Percentiles rank a stretch among this genome's conserved stretches.
Evolutionary conservation across 2,113 vertebrate species (phyloP).

Genomic region (Apteryx owenii): DNA sequence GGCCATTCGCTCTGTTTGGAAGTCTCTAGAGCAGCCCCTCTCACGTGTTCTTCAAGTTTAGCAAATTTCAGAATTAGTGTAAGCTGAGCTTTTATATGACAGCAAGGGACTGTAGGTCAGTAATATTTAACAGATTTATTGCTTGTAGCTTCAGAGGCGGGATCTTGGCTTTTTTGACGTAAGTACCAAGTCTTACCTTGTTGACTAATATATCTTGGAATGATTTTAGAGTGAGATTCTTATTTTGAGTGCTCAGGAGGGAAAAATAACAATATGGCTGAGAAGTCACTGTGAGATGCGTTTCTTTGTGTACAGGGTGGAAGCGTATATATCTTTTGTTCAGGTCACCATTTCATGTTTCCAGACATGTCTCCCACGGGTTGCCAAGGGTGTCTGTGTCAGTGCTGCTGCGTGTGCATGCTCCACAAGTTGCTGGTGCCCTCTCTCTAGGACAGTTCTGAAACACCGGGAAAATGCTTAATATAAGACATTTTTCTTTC

Average conservation of each 20-base stretch:
- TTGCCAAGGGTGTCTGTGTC: neutral
- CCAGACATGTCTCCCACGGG: neutral
- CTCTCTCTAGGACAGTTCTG: neutral
- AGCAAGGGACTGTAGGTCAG: neutral
- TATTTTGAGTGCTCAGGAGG: neutral
- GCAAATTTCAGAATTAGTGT: conserved; percentile 6
- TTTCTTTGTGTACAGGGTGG: neutral
- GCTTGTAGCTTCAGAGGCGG: neutral
- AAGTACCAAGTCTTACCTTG: neutral
- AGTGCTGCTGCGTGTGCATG: neutral
- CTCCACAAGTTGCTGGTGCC: neutral
- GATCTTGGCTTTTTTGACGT: neutral
- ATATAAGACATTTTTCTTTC: neutral
- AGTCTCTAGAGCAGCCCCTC: conserved; percentile 7
- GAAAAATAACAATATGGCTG: conserved; percentile 1
- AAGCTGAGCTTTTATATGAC: conserved; percentile 1
- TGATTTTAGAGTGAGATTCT: conserved; percentile 23
- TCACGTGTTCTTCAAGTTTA: neutral
- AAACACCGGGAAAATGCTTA: neutral
- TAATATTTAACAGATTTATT: neutral
- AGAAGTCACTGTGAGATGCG: neutral
- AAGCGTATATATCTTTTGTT: neutral
- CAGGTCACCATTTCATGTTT: neutral
- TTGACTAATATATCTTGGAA: conserved; percentile 1
- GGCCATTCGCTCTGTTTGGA: neutral